phyloP scores from a whole-genome alignment of 2,888 invertebrate species.

The Bursaphelenchus okinawaensis region DNA sequence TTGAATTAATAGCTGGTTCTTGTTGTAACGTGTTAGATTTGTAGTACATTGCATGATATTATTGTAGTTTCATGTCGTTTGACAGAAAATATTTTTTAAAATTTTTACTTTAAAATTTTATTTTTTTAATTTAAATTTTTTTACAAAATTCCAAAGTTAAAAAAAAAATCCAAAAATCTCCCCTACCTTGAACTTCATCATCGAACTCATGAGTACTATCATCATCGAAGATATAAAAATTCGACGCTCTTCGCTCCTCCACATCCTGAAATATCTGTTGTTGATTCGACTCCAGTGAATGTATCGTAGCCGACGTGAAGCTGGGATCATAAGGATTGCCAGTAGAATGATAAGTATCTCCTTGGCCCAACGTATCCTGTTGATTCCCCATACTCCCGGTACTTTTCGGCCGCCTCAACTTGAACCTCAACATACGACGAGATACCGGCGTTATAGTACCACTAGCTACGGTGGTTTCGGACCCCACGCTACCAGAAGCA shows the following conservation, averaged over 20 bases:
- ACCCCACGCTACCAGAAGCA: slow-evolving; percentile 42
- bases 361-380: slow-evolving; percentile 25
- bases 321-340: slow-evolving; percentile 34
- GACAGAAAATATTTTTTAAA: too few species aligned
- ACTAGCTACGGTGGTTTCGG: slow-evolving; percentile 47
- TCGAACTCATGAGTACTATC: slow-evolving; percentile 56
- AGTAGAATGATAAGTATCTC: background rate
- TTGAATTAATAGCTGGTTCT: too few species aligned
- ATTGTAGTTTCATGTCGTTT: too few species aligned
- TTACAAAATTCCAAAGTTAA: too few species aligned
- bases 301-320: slow-evolving; percentile 51
- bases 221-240: slow-evolving; percentile 54
- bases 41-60: too few species aligned
- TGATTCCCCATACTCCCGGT: slow-evolving; percentile 35
- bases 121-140: too few species aligned
- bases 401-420: slow-evolving; percentile 48
- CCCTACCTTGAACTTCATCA: slow-evolving; percentile 46
- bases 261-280: slow-evolving; percentile 9
- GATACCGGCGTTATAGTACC: slow-evolving; percentile 42
- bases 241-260: slow-evolving; percentile 36
- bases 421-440: slow-evolving; percentile 19
- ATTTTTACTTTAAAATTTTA: too few species aligned
- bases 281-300: slow-evolving; percentile 30
- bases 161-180: slow-evolving; percentile 6
- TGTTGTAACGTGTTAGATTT: too few species aligned